Evolutionary conservation across 2,797 vertebrate genomes (phyloP), one percentile per base, ranked within the genome.

Genomic region (Bradypodion ventrale): DNA sequence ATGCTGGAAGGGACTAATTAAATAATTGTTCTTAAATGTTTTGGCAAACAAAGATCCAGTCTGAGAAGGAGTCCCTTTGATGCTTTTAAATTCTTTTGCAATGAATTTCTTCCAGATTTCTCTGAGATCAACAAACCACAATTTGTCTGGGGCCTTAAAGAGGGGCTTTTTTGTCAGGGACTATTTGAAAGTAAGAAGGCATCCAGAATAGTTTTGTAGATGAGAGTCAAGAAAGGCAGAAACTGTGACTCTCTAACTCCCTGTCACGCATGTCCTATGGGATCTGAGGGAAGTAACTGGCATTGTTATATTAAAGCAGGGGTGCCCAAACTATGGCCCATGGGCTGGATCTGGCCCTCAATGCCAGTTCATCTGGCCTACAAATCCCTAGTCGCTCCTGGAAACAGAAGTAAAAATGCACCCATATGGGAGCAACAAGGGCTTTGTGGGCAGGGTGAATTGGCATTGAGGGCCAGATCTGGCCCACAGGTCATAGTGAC

Each of bases 91-190:
- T 89, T 90, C 62, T 80, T 32, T 78, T 40, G 83, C 65, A 21
- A 62, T 80, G 60, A 80, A 86, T 77, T 84, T 82, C 74, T 81
- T 84, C 86, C 86, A 82, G 78, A 78, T 80, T 84, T 84, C 62
- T 29, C 74, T 74, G 49, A 59, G 46, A 84, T 78, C 83, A 84
- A 78, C 83, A 84, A 59, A 84, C 68, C 32, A 32, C 69, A 77
- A 60, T 87, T 65, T 84, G 72, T 80, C 56, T 76, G 73, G 56
- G 73, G 78, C 85, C 73, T 37, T 32, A 70, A 70, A 83, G 65
- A 83, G 77, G 59, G 63, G 52, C 70, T 52, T 87, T 87, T 79
- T 9, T 56, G 60, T 35, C 46, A 62, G 21, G 27, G 72, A 69
- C 2, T 42, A 19, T 60, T 63, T 49, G 10, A 21, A 40, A 52